These are phyloP conservation scores for Pterocles orientalis DNA, from an alignment of 2,113 vertebrate species.

Conservation along the genomic window DNA sequence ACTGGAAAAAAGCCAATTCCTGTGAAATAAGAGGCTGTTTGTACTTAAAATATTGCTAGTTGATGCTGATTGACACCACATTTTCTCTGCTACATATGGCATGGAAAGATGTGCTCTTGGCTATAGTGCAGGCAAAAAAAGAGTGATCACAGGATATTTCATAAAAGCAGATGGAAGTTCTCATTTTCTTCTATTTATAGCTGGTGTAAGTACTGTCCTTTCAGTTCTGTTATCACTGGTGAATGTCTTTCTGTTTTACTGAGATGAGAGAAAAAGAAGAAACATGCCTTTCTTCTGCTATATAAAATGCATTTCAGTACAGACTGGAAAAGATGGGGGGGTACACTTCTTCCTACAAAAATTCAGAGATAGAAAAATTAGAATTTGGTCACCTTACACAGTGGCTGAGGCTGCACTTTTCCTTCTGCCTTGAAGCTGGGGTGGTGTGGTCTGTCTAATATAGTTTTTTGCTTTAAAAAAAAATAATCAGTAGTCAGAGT, in stretches of 20 bases:
- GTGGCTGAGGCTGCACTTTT: background rate
- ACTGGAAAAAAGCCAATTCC: background rate
- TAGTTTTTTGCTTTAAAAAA: background rate
- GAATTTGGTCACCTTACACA: background rate
- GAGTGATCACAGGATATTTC: background rate
- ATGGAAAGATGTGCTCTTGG: background rate
- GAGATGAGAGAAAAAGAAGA: background rate
- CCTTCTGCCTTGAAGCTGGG: background rate
- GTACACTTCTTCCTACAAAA: background rate
- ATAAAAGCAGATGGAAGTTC: conserved; percentile 34
- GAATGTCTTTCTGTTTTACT: background rate
- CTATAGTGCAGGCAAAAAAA: background rate
- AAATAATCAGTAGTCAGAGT: background rate
- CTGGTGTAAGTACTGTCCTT: background rate
- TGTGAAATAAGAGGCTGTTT: background rate
- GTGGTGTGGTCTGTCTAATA: background rate
- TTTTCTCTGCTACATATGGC: background rate
- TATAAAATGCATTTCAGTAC: background rate
- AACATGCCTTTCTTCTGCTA: background rate
- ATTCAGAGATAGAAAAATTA: background rate
- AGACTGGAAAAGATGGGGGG: background rate
- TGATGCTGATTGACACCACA: background rate
- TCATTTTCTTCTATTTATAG: background rate
- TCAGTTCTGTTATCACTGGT: background rate
- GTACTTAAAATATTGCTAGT: background rate